A percentile compares a stretch with the other conserved stretches of the same genome.
Conservation (phyloP, 2,797 vertebrate species). For the Pseudochirops corinnae region DNA sequence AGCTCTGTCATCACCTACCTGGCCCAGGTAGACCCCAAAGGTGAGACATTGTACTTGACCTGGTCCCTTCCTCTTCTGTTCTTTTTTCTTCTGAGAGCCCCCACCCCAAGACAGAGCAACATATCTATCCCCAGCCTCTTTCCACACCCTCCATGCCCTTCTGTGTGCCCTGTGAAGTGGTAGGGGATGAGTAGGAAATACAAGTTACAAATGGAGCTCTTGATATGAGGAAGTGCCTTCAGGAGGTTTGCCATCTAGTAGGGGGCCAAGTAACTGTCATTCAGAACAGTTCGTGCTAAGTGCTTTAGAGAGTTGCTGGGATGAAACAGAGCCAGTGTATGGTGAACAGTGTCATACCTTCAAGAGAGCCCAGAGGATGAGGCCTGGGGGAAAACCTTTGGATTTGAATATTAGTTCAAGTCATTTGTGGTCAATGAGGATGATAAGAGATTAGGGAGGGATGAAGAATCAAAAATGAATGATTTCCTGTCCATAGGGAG, state of each 20-base stretch:
- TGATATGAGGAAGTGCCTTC: not conserved
- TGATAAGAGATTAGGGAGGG: not conserved
- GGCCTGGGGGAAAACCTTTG: not conserved
- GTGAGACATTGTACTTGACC: conserved; percentile 84
- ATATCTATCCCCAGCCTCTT: not conserved
- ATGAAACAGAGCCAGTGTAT: not conserved
- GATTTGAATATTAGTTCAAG: not conserved
- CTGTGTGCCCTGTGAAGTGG: not conserved
- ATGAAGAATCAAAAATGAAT: not conserved
- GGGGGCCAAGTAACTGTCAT: not conserved
- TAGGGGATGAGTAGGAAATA: not conserved
- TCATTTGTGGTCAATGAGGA: not conserved
- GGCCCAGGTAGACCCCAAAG: conserved; percentile 96
- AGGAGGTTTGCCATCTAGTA: not conserved
- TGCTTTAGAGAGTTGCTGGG: not conserved
- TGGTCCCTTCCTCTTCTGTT: conserved; percentile 36
- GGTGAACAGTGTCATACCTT: not conserved
- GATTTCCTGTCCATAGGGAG: not conserved
- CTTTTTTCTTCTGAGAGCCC: not conserved
- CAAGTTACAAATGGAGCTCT: not conserved
- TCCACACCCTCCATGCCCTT: not conserved
- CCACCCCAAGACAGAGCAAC: not conserved
- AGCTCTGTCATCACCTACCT: conserved; percentile 94
- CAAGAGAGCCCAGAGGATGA: not conserved
- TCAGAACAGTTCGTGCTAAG: not conserved